Evolutionary conservation across 2,888 invertebrate species (phyloP), one percentile per base, ranked within the genome.

Genomic region (Apotomis betuletana): DNA sequence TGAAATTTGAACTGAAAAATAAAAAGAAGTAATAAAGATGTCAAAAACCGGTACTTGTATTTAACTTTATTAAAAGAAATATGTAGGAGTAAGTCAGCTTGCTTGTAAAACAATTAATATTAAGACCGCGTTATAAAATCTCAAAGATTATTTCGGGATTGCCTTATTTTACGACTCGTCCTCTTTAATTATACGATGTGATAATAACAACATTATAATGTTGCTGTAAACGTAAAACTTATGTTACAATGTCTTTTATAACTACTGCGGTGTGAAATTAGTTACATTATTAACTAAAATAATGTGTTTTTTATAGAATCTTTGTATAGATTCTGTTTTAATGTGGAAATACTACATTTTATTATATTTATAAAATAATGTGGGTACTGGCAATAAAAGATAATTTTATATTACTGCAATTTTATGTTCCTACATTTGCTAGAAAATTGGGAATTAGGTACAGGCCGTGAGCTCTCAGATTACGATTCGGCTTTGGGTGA

Each of bases 401-500:
- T 6, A 41, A 6, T 5, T 41, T 5, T 41, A 41, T 41, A 4
- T 41, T 41, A 27, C 27, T 1, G 27, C 27, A 27, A 27, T 15
- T 15, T 15, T 15, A 15, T 15, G 27, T 55, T 64, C 12, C 6
- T 27, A 55, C 44, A 65, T 46, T 44, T 55, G 55, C 55, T 55
- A 65, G 55, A 27, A 65, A 65, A 27, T 54, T 65, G 9, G 13
- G 38, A 58, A 58, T 38, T 12, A 38, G 49, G 49, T 36, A 36
- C 27, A 27, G 27, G 57, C 10, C 57, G 57, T 10, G 36, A 15
- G 36, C 12, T 12, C 27, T 64, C 54, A 27, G 27, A 27, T 27
- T 27, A 2, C 27, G 27, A 27, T 27, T 27, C 27, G 27, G 27
- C 1, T 27, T 27, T 27, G 27, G 27, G 27, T 27, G 27, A 27